A percentile compares a stretch with the other conserved stretches of the same genome.
phyloP scores from a whole-genome alignment of 2,113 vertebrate species.

The Pantherophis guttatus region DNA sequence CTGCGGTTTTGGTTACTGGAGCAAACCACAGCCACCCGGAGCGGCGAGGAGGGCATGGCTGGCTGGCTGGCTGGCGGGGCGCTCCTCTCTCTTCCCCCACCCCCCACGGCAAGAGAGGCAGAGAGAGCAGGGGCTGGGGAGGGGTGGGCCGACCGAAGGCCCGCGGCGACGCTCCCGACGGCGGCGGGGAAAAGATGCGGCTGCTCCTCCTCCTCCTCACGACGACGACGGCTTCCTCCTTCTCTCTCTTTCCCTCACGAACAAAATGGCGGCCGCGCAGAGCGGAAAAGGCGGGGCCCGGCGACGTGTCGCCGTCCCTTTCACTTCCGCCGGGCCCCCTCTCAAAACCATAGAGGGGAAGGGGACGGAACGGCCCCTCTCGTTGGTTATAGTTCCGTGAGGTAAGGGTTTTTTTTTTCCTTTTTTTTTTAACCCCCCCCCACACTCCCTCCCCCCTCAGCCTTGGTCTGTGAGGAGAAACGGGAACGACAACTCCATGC shows the following conservation, averaged over 20 bases:
- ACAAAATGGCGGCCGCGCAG: slow-evolving; percentile 71
- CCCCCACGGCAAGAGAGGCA: neutral
- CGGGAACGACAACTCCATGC: neutral
- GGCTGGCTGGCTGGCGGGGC: slow-evolving; percentile 26
- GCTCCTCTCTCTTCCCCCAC: neutral
- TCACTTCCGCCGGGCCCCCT: neutral
- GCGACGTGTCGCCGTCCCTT: slow-evolving; percentile 19
- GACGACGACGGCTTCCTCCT: neutral
- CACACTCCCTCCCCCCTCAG: neutral
- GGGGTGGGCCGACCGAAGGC: neutral
- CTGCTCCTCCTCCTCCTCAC: neutral
- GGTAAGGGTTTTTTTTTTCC: too few relatives aligned
- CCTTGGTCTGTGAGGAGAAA: neutral
- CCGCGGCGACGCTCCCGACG: neutral
- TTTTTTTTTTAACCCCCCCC: too few relatives aligned
- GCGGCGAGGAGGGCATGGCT: slow-evolving; percentile 81
- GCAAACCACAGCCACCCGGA: slow-evolving; percentile 94
- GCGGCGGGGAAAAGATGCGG: neutral
- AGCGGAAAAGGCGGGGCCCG: slow-evolving; percentile 24
- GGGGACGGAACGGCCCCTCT: neutral
- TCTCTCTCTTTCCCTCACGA: slow-evolving; percentile 25
- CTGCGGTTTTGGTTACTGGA: slow-evolving; percentile 99
- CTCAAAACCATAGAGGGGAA: neutral
- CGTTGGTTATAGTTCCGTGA: neutral
- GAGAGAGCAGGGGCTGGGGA: neutral